Percentiles rank a stretch among this genome's conserved stretches.
Conservation (phyloP, 1,140 invertebrate species). For the Eurosta solidaginis region DNA sequence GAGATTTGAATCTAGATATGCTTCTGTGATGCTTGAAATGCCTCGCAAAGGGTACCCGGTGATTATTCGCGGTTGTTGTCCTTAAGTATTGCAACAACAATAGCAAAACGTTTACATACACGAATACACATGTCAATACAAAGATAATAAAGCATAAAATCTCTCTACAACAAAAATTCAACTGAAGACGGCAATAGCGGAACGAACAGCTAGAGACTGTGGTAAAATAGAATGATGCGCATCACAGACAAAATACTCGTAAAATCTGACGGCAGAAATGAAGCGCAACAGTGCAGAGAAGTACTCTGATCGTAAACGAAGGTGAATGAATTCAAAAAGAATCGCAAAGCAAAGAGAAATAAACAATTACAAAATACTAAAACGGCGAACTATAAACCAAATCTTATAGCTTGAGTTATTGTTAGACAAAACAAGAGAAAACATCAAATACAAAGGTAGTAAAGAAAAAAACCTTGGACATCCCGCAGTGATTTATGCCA, state of each 20-base stretch:
- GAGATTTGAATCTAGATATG: no score
- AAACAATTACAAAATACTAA: neutral
- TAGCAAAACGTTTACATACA: no score
- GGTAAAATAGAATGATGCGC: neutral
- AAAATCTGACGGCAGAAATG: neutral
- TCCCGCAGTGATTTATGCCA: conserved; percentile 3
- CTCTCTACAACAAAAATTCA: neutral
- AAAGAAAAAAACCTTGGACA: neutral
- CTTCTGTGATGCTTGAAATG: no score
- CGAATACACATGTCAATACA: no score
- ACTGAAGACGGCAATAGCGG: neutral
- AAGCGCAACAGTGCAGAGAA: neutral
- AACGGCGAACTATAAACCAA: neutral
- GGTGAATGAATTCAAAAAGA: neutral
- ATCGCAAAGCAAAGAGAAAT: neutral
- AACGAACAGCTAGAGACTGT: neutral
- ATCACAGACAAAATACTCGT: neutral
- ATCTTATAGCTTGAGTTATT: neutral
- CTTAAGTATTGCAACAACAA: no score
- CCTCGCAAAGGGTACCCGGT: no score
- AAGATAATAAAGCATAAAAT: neutral
- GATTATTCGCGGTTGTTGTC: no score
- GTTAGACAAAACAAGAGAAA: neutral
- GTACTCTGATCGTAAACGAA: neutral
- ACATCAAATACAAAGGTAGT: neutral